Evolutionary conservation across 2,797 vertebrate genomes (phyloP).

Genomic region (Hozukius guyotensis): DNA sequence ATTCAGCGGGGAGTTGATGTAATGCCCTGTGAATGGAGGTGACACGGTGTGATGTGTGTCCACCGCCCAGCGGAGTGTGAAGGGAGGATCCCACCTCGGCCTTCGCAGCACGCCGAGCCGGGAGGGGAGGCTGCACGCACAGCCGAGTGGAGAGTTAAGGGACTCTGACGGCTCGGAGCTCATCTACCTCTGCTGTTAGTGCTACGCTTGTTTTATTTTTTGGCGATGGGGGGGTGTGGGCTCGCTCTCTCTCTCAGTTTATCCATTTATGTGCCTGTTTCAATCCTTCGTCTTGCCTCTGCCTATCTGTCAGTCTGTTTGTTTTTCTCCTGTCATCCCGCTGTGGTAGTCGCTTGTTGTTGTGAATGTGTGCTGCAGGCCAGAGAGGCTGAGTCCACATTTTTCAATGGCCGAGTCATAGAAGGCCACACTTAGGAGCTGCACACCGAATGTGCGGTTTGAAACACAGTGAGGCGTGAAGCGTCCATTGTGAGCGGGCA

Average conservation of each 20-base stretch:
- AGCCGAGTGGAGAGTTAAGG: conserved; percentile 36
- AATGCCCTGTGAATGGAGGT: conserved; percentile 60
- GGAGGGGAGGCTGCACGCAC: conserved; percentile 15
- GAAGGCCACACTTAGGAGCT: conserved; percentile 62
- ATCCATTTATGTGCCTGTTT: conserved; percentile 33
- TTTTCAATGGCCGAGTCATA: conserved; percentile 67
- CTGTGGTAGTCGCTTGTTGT: conserved; percentile 32
- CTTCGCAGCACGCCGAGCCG: not conserved
- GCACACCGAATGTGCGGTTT: conserved; percentile 65
- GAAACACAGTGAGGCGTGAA: conserved; percentile 74
- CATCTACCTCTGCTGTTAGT: conserved; percentile 37
- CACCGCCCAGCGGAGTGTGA: conserved; percentile 51
- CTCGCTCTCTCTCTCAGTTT: not conserved
- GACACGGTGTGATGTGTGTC: conserved; percentile 58
- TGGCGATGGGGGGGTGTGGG: not conserved
- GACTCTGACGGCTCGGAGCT: conserved; percentile 41
- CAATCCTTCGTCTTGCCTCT: conserved; percentile 14
- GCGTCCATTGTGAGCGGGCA: conserved; percentile 67
- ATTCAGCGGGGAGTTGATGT: conserved; percentile 53
- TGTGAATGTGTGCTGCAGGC: conserved; percentile 55
- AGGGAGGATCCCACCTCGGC: conserved; percentile 36
- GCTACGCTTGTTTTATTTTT: conserved; percentile 27
- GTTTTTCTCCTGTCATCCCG: conserved; percentile 18
- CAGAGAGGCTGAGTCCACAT: conserved; percentile 74
- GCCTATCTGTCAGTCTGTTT: conserved; percentile 16